Evolutionary conservation across 2,797 vertebrate genomes (phyloP), one percentile per base, ranked within the genome.

Genomic region (Nasua narica): DNA sequence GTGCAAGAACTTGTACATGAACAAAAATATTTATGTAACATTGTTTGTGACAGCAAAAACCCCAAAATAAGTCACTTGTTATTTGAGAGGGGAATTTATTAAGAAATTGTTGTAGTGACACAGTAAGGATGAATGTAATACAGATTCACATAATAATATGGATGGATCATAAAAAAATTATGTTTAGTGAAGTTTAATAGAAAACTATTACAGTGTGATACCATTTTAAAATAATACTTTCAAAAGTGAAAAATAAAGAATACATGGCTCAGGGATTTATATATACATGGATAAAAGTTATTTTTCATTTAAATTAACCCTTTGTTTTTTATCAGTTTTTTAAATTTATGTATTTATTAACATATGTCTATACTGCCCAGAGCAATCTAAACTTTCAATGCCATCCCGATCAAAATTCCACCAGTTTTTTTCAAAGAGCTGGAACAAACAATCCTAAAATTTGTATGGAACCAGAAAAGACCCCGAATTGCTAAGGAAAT

Each of bases 211-310:
- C 1, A 16, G 13, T 56, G 40, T 90, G 32, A 78, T 54, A 85
- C 27, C 12, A 54, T 78, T 87, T 78, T 32, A 84, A 77, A 76
- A 56, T 37, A 54, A 72, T 69, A 43, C 7, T 35, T 95, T 25
- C 12, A 62, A 94, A 84, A 85, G 87, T 62, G 25, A 79, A 85
- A 95, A 79, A 21, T 94, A 79, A 84, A 79, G 23, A 91, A 84
- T 65, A 58, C 4, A 52, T 88, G 50, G 23, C 90, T 95, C 67
- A 35, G 7, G n/a, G 10, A 88, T 79, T 29, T 19, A n/a, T 35
- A 62, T 84, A 60, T 14, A 76, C 25, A 10, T 85, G 13, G 25
- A 15, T 70, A 67, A 79, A 83, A 52, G 9, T 50, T 54, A 60
- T 32, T 56, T 60, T 60, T 60, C 29, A 78, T 76, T 89, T 13